Evolutionary conservation across 1,140 invertebrate genomes (phyloP), one percentile per base, ranked within the genome.

Genomic region (Trypoxylus dichotomus): DNA sequence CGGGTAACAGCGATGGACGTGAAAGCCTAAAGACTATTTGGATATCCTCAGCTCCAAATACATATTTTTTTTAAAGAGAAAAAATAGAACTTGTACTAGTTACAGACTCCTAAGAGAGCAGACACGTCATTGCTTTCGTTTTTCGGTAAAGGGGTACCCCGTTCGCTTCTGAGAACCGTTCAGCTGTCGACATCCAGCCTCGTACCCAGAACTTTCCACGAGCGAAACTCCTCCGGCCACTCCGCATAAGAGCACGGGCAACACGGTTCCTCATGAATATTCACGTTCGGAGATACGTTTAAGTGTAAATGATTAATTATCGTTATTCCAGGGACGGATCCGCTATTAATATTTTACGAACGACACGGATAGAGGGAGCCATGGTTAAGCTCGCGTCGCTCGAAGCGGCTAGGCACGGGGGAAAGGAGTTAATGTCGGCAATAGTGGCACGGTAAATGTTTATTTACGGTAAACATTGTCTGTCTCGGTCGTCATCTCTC

Each of bases 231-330:
- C 60, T 24, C 60, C 60, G 60, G 60, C 24, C 60, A 29, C 24
- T 77, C 68, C 68, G 76, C 41, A 29, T 7, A 37, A 37, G 32
- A 37, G 10, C 32, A 37, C 60, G 27, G 25, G 60, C 76, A 63
- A 41, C 58, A 77, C 77, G 63, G 42, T 73, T 13, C 77, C 81
- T 83, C 82, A 84, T 85, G 84, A 85, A 85, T 85, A 85, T 85
- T 83, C 84, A 85, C 82, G 79, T 78, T 80, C 80, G 78, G 63
- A 76, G 71, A 80, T 79, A 81, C 80, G 78, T 71, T 76, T 76
- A 77, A 79, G 81, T 82, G 81, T 84, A 84, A 85, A 85, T 85
- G 84, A 85, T 85, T 85, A 85, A 85, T 85, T 82, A 80, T 83
- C 84, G 83, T 85, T 84, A 84, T 82, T 82, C 83, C 78, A 82